Percentiles rank a stretch among this genome's conserved stretches.
phyloP scores from a whole-genome alignment of 1,140 invertebrate species.

The Brachionus sp. region DNA sequence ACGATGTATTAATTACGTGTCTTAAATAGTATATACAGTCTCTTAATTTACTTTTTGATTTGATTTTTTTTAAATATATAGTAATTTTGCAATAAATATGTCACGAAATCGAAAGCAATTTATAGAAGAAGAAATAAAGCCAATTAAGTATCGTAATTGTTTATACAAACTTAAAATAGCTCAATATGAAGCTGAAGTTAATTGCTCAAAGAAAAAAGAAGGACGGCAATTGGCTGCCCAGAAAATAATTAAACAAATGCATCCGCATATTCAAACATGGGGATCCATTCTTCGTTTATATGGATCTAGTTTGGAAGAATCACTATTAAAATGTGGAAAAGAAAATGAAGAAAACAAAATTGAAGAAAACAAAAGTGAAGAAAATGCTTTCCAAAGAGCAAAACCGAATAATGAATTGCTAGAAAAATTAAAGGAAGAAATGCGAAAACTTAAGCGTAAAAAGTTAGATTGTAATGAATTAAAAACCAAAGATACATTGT shows the following conservation, averaged over 20 bases:
- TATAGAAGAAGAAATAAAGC: slow-evolving; percentile 80
- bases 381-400: slow-evolving; percentile 79
- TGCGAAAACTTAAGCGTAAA: slow-evolving; percentile 69
- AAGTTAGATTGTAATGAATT: background rate
- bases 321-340: slow-evolving; percentile 1
- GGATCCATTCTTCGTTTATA: slow-evolving; percentile 86
- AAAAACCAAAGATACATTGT: background rate
- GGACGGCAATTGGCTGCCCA: slow-evolving; percentile 95
- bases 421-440: slow-evolving; percentile 80
- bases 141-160: slow-evolving; percentile 83
- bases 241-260: slow-evolving; percentile 80
- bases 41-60: background rate
- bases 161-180: slow-evolving; percentile 91
- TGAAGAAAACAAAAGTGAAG: slow-evolving; percentile 70
- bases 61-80: background rate
- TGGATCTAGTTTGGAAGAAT: slow-evolving; percentile 67
- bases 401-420: slow-evolving; percentile 88
- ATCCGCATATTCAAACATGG: slow-evolving; percentile 90
- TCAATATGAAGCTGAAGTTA: slow-evolving; percentile 69
- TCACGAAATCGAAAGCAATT: slow-evolving; percentile 69
- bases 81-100: slow-evolving; percentile 47
- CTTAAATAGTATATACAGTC: slow-evolving; percentile 67
- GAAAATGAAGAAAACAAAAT: slow-evolving; percentile 90
- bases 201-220: slow-evolving; percentile 89
- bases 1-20: slow-evolving; percentile 85